These are phyloP conservation scores for Chaunax sp. DNA, from an alignment of 2,797 vertebrate species.

Conservation along the genomic window DNA sequence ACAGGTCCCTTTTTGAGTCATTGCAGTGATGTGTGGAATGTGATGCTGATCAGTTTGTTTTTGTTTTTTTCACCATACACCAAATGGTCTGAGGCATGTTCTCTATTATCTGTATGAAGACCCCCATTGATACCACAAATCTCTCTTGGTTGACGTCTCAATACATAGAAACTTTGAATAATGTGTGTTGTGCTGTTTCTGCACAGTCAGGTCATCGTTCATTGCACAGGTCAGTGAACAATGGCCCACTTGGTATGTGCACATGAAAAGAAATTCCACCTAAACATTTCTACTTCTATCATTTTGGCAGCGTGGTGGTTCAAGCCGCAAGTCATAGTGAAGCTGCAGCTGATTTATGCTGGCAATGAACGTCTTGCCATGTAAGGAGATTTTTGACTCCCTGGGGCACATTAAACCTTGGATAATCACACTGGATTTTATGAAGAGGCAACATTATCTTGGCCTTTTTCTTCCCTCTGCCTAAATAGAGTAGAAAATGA, in stretches of 20 bases:
- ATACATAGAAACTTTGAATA: conserved; percentile 1
- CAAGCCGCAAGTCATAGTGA: neutral
- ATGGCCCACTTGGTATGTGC: neutral
- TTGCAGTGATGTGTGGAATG: neutral
- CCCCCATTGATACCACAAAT: neutral
- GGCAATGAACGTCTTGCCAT: conserved; percentile 55
- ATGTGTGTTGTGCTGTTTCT: neutral
- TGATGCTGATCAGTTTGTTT: neutral
- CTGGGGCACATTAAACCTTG: conserved; percentile 49
- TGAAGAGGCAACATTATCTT: conserved; percentile 43
- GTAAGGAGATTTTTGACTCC: conserved; percentile 55
- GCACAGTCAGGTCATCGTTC: neutral
- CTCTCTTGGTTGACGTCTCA: neutral
- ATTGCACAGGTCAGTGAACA: neutral
- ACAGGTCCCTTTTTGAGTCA: neutral
- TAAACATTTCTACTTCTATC: neutral
- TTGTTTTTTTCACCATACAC: no score
- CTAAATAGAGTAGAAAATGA: conserved; percentile 56
- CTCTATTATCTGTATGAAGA: neutral
- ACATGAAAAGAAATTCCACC: neutral
- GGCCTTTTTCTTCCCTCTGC: conserved; percentile 33
- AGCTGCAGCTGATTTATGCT: conserved; percentile 34
- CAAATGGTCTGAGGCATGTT: neutral
- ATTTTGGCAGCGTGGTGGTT: neutral
- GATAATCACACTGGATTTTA: conserved; percentile 65